Conservation (phyloP, 2,888 invertebrate genomes). For the Stenodema calcarata region DNA sequence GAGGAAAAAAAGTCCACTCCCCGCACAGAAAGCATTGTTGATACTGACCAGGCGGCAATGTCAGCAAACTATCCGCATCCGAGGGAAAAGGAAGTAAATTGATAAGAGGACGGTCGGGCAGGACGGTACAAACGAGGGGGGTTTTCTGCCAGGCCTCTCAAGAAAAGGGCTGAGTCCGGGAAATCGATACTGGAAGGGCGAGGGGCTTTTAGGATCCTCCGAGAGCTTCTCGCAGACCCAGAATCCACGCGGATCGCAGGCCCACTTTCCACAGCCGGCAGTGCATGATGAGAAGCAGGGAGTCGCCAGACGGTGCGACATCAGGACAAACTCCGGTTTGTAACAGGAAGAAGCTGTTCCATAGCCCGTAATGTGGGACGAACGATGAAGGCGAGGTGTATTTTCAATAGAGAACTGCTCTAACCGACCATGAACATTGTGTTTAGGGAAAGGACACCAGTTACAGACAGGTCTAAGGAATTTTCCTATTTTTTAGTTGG, state of each 20-base stretch:
- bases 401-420: too few species aligned
- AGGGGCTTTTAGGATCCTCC: not conserved
- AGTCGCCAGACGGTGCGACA: too few species aligned
- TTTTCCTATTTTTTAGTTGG: too few species aligned
- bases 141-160: not conserved
- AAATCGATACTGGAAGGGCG: slow-evolving; percentile 22
- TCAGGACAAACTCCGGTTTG: too few species aligned
- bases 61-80: slow-evolving; percentile 3
- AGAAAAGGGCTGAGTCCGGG: slow-evolving; percentile 8
- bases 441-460: too few species aligned
- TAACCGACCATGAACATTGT: too few species aligned
- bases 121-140: not conserved
- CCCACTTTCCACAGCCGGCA: not conserved
- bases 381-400: too few species aligned
- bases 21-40: not conserved
- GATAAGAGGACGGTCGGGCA: not conserved
- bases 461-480: too few species aligned
- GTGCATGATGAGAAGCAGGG: not conserved
- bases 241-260: not conserved
- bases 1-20: not conserved
- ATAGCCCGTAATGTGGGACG: too few species aligned
- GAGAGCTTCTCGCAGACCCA: not conserved
- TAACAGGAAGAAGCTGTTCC: too few species aligned
- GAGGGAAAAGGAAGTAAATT: slow-evolving; percentile 25
- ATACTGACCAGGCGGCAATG: not conserved